Percentiles rank a stretch among this genome's conserved stretches.
These are phyloP conservation scores for Drosophila diplacantha DNA, from an alignment of 2,888 invertebrate species.

Conservation along the genomic window DNA sequence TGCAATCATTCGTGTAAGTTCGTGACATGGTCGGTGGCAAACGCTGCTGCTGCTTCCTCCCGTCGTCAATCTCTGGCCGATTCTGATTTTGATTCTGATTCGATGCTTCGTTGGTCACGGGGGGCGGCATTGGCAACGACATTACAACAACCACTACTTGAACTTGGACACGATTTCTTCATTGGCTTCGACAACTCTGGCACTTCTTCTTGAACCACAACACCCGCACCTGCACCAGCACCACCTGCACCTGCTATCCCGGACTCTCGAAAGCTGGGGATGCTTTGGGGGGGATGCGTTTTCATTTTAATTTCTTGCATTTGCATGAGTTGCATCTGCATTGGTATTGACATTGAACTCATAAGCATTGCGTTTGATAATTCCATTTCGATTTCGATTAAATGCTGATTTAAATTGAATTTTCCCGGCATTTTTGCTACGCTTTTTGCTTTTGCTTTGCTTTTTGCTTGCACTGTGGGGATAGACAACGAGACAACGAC, in stretches of 20 bases:
- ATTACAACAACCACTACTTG: conserved; percentile 23
- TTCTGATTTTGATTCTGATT: conserved; percentile 30
- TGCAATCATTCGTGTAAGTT: conserved; percentile 76
- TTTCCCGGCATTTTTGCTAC: conserved; percentile 24
- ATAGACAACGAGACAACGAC: conserved; percentile 39
- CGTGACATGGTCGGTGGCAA: conserved; percentile 62
- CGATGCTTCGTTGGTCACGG: conserved; percentile 47
- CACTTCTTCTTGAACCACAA: conserved; percentile 29
- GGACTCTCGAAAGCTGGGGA: conserved; percentile 7
- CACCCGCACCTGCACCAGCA: conserved; percentile 27
- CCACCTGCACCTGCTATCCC: conserved; percentile 11
- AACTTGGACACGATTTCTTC: conserved; percentile 51
- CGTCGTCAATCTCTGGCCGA: conserved; percentile 32
- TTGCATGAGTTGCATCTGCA: conserved; percentile 31
- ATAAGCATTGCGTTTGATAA: conserved; percentile 29
- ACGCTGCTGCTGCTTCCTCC: conserved; percentile 28
- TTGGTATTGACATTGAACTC: conserved; percentile 30
- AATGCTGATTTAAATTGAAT: conserved; percentile 18
- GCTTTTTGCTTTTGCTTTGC: conserved; percentile 21
- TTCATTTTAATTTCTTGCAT: conserved; percentile 45
- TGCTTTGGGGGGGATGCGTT: conserved; percentile 41
- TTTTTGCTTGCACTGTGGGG: conserved; percentile 48
- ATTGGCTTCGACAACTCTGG: conserved; percentile 35
- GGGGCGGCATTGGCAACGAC: conserved; percentile 16
- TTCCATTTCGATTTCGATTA: conserved; percentile 33